Evolutionary conservation across 2,888 invertebrate species (phyloP), one percentile per base, ranked within the genome.

Genomic region (Cantharis lateralis): DNA sequence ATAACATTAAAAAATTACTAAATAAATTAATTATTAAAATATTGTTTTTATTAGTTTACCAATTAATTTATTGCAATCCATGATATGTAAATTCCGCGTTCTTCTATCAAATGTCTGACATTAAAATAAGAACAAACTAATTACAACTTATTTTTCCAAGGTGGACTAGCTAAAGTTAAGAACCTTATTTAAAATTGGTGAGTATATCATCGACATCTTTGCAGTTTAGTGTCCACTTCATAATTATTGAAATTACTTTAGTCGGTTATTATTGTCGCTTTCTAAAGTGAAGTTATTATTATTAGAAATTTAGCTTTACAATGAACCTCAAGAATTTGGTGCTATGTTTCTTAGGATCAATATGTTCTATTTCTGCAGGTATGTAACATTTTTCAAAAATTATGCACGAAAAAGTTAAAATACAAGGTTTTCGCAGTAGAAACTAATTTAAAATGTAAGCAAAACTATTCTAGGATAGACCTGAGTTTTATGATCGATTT

Each of bases 321-420:
- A 48, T 48, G 48, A n/a, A 48, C n/a, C 7, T 48, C 7, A 48
- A 48, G n/a, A n/a, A n/a, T 48, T 48, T 69, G 32, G 16, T 74
- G 28, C 0, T 74, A 28, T 74, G 16, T 3, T 68, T 62, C 15
- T 13, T 20, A 32, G 61, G 70, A 62, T 24, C 62, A 32, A 20
- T 63, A 15, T 28, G 16, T 15, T 69, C 62, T 15, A 48, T 64
- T 48, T 70, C 3, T 74, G 63, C 70, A 64, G 70, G 74, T 74
- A 70, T 70, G 74, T 70, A 73, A n/a, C 4, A n/a, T 15, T 13
- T 69, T 61, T 48, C 2, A 18, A 62, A 18, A 24, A 24, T 24
- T 7, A n/a, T n/a, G n/a, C n/a, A n/a, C n/a, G n/a, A n/a, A n/a
- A n/a, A n/a, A n/a, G n/a, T 24, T 5, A 5, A 20, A 20, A 24